phyloP scores from a whole-genome alignment of 2,888 invertebrate genomes.

The Dolichopus griseipennis region DNA sequence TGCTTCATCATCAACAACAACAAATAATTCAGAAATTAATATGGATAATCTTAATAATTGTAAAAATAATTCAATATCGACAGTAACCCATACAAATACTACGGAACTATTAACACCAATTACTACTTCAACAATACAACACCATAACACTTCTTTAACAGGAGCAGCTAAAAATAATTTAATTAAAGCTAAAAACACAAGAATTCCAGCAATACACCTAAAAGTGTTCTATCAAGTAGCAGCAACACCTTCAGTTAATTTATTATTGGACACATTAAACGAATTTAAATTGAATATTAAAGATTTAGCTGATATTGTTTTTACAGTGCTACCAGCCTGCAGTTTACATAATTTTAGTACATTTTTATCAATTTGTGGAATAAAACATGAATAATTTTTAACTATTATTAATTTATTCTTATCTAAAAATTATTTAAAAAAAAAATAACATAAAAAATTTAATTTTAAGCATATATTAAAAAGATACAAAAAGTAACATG shows the following conservation, averaged over 20 bases:
- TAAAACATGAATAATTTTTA: constrained; percentile 55
- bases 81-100: background rate
- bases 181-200: constrained; percentile 28
- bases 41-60: background rate
- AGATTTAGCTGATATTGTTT: constrained; percentile 51
- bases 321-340: constrained; percentile 68
- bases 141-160: constrained; percentile 11
- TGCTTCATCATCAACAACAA: constrained; percentile 21
- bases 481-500: background rate
- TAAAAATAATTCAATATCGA: background rate
- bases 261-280: constrained; percentile 42
- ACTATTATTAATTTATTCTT: background rate
- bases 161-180: constrained; percentile 15
- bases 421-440: background rate
- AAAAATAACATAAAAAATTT: background rate
- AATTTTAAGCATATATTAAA: background rate
- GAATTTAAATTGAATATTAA: constrained; percentile 46
- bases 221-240: constrained; percentile 69
- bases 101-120: constrained; percentile 19
- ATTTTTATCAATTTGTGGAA: constrained; percentile 73
- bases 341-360: constrained; percentile 73
- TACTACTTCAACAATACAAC: no score
- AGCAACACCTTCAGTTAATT: constrained; percentile 45
- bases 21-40: constrained; percentile 2
- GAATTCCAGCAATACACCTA: constrained; percentile 58